A percentile compares a stretch with the other conserved stretches of the same genome.
Conservation (phyloP, 2,888 invertebrate genomes). For the Dinocampus coccinellae region DNA sequence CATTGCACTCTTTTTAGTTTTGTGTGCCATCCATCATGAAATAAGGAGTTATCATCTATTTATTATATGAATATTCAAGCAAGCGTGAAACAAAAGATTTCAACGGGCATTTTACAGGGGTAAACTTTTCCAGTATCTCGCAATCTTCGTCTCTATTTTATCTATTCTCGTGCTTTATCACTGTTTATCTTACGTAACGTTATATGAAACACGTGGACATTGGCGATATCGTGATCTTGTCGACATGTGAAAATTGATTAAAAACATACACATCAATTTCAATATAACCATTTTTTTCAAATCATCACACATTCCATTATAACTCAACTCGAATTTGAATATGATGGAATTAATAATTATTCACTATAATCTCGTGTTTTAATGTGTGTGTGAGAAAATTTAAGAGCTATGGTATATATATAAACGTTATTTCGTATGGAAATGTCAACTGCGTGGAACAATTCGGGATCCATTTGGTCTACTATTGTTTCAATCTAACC, state of each 20-base stretch:
- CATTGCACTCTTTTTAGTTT: slow-evolving; percentile 38
- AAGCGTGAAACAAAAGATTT: slow-evolving; percentile 15
- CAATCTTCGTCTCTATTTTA: not conserved
- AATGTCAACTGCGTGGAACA: slow-evolving; percentile 1
- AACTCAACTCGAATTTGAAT: not conserved
- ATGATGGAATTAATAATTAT: not conserved
- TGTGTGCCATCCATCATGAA: slow-evolving; percentile 53
- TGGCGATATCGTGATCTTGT: not conserved
- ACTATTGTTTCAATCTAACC: slow-evolving; percentile 22
- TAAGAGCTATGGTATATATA: too few species aligned
- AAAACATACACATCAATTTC: not conserved
- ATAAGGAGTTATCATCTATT: slow-evolving; percentile 51
- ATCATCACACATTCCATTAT: not conserved
- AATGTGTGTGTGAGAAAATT: not conserved
- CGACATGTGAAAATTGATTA: not conserved
- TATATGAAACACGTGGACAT: not conserved
- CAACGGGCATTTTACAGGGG: not conserved
- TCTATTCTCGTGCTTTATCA: not conserved
- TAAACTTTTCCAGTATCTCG: not conserved
- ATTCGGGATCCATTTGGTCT: slow-evolving; percentile 11
- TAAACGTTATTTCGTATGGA: not conserved
- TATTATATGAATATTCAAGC: slow-evolving; percentile 55
- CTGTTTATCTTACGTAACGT: not conserved
- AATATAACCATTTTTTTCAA: not conserved
- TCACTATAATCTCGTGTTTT: not conserved